phyloP scores from a whole-genome alignment of 2,113 vertebrate genomes.

The Falco punctatus region DNA sequence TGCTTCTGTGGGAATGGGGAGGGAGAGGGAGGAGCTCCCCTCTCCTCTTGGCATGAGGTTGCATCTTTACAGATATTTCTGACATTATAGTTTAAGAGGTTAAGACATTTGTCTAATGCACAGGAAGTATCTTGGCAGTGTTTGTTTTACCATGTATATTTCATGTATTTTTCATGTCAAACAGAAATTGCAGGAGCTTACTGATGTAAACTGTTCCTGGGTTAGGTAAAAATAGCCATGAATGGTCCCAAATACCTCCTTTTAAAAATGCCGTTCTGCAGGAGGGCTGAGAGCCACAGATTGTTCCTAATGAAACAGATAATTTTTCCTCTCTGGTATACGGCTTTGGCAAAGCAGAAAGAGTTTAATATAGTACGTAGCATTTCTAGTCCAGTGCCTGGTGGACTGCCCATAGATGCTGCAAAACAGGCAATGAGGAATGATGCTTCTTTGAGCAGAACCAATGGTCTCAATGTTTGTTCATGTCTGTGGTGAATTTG shows the following conservation, averaged over 20 bases:
- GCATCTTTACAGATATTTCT: neutral
- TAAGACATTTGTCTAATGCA: neutral
- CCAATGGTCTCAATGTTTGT: neutral
- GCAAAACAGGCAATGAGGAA: neutral
- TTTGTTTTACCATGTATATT: neutral
- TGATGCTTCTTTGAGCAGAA: neutral
- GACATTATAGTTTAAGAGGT: neutral
- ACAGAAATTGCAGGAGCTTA: neutral
- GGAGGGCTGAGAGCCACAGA: neutral
- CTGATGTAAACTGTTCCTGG: neutral
- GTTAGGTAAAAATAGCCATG: neutral
- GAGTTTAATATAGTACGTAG: neutral
- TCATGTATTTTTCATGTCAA: neutral
- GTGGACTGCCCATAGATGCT: neutral
- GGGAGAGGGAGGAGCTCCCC: neutral
- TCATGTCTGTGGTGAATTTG: neutral
- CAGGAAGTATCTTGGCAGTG: neutral
- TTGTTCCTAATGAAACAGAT: neutral
- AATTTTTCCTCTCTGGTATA: neutral
- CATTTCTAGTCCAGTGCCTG: neutral
- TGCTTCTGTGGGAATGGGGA: neutral
- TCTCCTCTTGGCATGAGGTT: neutral
- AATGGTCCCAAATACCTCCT: neutral
- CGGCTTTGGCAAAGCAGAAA: neutral
- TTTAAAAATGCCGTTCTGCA: neutral